A percentile compares a stretch with the other conserved stretches of the same genome.
These are phyloP conservation scores for Amphipoea oculea DNA, from an alignment of 2,888 invertebrate genomes.

Conservation along the genomic window DNA sequence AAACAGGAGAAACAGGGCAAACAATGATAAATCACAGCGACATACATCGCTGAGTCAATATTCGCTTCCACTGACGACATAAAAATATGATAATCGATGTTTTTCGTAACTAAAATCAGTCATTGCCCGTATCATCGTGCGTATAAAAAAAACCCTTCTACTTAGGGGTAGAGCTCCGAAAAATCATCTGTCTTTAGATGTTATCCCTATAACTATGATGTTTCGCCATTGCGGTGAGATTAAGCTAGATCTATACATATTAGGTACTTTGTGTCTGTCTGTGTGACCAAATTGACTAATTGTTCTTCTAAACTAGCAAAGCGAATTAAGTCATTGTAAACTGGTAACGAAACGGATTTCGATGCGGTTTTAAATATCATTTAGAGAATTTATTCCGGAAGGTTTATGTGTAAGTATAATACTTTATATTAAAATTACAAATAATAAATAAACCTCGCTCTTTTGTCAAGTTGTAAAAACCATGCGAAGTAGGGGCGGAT, in stretches of 20 bases:
- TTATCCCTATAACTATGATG: not conserved
- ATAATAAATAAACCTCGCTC: not conserved
- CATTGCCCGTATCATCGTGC: not conserved
- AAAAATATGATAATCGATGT: conserved; percentile 46
- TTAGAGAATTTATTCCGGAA: not conserved
- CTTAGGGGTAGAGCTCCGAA: not conserved
- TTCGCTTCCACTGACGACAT: conserved; percentile 61
- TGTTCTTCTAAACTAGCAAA: no score
- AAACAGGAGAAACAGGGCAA: conserved; percentile 69
- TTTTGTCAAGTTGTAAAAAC: not conserved
- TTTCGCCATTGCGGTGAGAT: not conserved
- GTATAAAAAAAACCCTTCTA: not conserved
- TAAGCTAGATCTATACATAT: not conserved
- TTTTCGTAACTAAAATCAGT: conserved; percentile 19
- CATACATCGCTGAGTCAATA: conserved; percentile 72
- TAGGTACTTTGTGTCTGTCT: no score
- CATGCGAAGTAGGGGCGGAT: not conserved
- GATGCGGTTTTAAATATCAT: not conserved
- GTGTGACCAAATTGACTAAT: no score
- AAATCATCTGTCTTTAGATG: not conserved
- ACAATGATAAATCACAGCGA: conserved; percentile 74
- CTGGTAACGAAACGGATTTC: no score
- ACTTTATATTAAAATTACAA: not conserved
- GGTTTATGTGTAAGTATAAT: not conserved
- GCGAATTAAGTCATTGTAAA: no score